Percentiles rank a stretch among this genome's conserved stretches.
Evolutionary conservation across 2,888 invertebrate species (phyloP).

Genomic region (Amiota minor): DNA sequence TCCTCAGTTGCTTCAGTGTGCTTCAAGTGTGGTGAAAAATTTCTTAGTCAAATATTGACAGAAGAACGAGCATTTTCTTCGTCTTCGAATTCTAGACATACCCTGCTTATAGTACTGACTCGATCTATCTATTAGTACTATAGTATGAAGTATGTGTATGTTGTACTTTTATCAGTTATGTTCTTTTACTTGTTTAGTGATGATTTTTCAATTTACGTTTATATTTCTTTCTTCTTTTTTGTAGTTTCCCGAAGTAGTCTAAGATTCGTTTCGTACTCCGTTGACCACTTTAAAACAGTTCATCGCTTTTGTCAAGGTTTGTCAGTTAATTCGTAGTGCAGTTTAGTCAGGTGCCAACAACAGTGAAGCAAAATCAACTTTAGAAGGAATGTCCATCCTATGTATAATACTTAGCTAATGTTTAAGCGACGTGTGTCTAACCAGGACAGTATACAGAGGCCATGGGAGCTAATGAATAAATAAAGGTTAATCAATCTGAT

Average conservation of each 20-base stretch:
- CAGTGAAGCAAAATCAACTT: neutral
- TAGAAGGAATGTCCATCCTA: no score
- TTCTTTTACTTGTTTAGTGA: constrained; percentile 47
- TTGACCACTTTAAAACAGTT: constrained; percentile 65
- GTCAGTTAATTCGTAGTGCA: neutral
- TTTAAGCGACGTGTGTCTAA: no score
- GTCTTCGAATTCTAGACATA: constrained; percentile 3
- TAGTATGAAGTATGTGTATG: constrained; percentile 46
- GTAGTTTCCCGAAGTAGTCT: constrained; percentile 60
- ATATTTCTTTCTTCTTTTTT: constrained; percentile 45
- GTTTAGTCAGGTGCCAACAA: neutral
- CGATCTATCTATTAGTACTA: no score
- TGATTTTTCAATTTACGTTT: constrained; percentile 61
- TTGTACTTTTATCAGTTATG: constrained; percentile 32
- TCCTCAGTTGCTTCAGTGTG: constrained; percentile 37
- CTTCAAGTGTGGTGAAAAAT: constrained; percentile 67
- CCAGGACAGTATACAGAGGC: no score
- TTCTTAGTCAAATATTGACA: constrained; percentile 70
- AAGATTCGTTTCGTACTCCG: constrained; percentile 28
- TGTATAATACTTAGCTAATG: no score
- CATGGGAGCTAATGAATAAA: no score
- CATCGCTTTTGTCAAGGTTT: constrained; percentile 66
- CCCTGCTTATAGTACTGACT: no score
- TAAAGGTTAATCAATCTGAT: no score
- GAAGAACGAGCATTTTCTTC: constrained; percentile 36